Evolutionary conservation across 2,797 vertebrate species (phyloP), one percentile per base, ranked within the genome.

Genomic region (Odontamblyopus rebecca): DNA sequence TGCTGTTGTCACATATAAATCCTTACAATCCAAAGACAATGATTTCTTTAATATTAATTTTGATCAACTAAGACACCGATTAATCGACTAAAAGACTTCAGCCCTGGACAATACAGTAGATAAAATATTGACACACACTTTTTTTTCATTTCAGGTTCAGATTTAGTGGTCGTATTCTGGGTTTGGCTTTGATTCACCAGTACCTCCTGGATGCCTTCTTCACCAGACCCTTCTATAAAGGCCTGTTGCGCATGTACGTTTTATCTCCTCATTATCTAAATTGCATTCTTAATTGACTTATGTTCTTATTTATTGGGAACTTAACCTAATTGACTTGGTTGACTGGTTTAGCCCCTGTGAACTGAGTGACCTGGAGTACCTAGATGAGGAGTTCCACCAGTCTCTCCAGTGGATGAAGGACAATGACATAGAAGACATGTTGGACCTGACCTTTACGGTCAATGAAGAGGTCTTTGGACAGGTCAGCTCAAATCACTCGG

Each of bases 321-420:
- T 16, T 16, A 16, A 29, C 27, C 5, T 11, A 60, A 29, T 2
- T 44, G 13, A 6, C 9, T 23, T 5, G 48, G 0, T 71, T 35
- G 60, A 6, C 50, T 32, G 54, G 2, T 67, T 29, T 78, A 98
- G 97, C 80, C 93, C 95, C 11, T 98, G 97, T 92, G 97, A 98
- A 83, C 91, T 98, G 88, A 98, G 96, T 85, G 97, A 98, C 82
- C 89, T 98, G 71, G 97, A 98, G 85, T 98, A 96, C 81, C 94
- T 98, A 7, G 97, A 98, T 0, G 97, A 98, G 79, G 97, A 98
- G 85, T 98, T 98, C 76, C 97, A 98, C 80, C 97, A 98, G 93
- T 97, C 96, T 71, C 93, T 98, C 8, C 97, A 98, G 87, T 98
- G 97, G 97, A 98, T 97, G 95, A 98, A 98, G 85, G 97, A 98